Evolutionary conservation across 2,113 vertebrate species (phyloP).

Genomic region (Cardinalis cardinalis): DNA sequence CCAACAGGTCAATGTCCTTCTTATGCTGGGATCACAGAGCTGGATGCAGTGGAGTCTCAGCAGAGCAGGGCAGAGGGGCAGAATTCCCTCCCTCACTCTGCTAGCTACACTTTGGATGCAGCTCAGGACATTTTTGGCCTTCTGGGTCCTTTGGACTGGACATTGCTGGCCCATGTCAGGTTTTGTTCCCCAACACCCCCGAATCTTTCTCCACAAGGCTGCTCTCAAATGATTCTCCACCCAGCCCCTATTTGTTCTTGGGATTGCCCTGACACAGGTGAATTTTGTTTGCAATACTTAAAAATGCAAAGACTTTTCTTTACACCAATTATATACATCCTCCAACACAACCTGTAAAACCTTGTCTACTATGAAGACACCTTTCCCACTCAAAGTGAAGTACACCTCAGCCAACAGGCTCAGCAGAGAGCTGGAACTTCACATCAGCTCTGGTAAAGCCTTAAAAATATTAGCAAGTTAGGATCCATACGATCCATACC

Average conservation of each 20-base stretch:
- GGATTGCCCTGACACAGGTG: not conserved
- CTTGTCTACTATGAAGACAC: not conserved
- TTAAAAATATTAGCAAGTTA: not conserved
- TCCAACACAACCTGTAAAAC: not conserved
- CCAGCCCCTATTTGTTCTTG: not conserved
- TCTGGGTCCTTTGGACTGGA: not conserved
- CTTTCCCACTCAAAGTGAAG: not conserved
- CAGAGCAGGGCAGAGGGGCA: not conserved
- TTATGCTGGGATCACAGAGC: accelerated
- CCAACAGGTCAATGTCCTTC: accelerated
- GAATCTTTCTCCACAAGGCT: not conserved
- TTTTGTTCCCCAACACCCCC: not conserved
- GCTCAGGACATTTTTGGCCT: accelerated
- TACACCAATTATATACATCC: not conserved
- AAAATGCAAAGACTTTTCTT: not conserved
- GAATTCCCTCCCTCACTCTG: not conserved
- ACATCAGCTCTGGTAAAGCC: not conserved
- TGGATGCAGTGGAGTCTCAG: not conserved
- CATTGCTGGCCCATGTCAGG: accelerated
- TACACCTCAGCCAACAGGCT: not conserved
- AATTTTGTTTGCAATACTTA: not conserved
- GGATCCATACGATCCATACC: not conserved
- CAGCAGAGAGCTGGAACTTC: not conserved
- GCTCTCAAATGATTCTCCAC: not conserved
- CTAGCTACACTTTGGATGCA: accelerated